These are phyloP conservation scores for Ericerus pela DNA, from an alignment of 1,140 invertebrate species.

Conservation along the genomic window DNA sequence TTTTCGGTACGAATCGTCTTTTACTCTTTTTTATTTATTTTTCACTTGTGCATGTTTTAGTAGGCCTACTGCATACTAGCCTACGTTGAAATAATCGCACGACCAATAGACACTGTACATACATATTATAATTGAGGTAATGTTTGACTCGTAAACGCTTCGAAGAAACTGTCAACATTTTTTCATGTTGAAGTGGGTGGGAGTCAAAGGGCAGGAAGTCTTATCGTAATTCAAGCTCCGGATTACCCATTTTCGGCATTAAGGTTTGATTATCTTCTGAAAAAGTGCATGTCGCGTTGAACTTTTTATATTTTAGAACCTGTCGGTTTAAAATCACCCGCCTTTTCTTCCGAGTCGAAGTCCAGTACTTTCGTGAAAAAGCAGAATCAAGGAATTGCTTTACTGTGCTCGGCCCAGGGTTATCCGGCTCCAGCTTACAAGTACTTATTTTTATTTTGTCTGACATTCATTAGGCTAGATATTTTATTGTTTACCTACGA, in stretches of 20 bases:
- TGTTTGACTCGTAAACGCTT: too few species aligned
- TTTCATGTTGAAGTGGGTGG: too few species aligned
- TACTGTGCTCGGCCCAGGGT: slow-evolving; percentile 47
- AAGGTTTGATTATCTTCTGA: slow-evolving; percentile 32
- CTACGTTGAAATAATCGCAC: too few species aligned
- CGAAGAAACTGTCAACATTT: too few species aligned
- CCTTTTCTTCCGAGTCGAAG: slow-evolving; percentile 34
- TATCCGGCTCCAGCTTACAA: slow-evolving; percentile 51
- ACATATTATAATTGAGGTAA: too few species aligned
- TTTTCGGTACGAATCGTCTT: slow-evolving; percentile 32
- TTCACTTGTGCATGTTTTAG: too few species aligned
- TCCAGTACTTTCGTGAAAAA: slow-evolving; percentile 26
- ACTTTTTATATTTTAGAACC: slow-evolving; percentile 36
- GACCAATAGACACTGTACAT: too few species aligned
- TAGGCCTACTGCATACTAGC: too few species aligned
- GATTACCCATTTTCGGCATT: slow-evolving; percentile 46
- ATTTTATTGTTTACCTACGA: too few species aligned
- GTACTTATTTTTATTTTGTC: slow-evolving; percentile 34
- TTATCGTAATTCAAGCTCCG: slow-evolving; percentile 48
- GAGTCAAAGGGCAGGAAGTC: too few species aligned
- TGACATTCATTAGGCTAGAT: too few species aligned
- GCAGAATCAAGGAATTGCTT: slow-evolving; percentile 27
- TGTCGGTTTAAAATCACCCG: slow-evolving; percentile 34
- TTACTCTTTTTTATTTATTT: neutral
- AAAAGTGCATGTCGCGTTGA: neutral